Evolutionary conservation across 1,140 invertebrate genomes (phyloP).

Genomic region (Zelostemma sp.): DNA sequence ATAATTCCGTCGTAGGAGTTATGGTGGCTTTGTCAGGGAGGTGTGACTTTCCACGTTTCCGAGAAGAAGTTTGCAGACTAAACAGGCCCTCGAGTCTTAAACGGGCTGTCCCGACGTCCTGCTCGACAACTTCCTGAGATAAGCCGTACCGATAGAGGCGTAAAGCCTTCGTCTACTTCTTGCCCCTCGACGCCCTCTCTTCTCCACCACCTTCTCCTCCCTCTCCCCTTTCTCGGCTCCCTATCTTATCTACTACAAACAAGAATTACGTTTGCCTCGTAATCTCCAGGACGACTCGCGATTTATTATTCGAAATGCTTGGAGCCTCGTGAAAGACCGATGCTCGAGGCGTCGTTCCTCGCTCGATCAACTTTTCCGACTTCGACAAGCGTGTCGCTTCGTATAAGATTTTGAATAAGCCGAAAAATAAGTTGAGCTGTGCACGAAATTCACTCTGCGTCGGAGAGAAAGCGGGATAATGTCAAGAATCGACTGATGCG

Average conservation of each 20-base stretch:
- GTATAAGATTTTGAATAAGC: no score
- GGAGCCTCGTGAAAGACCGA: constrained; percentile 37
- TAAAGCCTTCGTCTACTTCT: constrained; percentile 50
- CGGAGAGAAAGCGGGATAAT: constrained; percentile 33
- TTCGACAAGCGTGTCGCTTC: no score
- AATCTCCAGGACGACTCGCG: constrained; percentile 57
- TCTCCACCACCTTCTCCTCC: constrained; percentile 28
- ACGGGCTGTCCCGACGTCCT: constrained; percentile 60
- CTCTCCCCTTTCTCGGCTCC: constrained; percentile 25
- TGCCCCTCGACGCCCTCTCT: constrained; percentile 6
- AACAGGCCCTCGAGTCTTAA: constrained; percentile 60
- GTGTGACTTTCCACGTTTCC: constrained; percentile 63
- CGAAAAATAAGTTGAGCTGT: constrained; percentile 20
- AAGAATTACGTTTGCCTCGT: constrained; percentile 67
- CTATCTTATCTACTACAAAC: constrained; percentile 69
- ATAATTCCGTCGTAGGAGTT: constrained; percentile 37
- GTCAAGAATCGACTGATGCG: constrained; percentile 30
- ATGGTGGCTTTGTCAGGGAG: constrained; percentile 45
- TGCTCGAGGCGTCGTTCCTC: constrained; percentile 20
- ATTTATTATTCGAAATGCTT: constrained; percentile 62
- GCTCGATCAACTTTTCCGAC: constrained; percentile 12
- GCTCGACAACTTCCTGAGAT: constrained; percentile 67
- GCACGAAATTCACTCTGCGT: constrained; percentile 32
- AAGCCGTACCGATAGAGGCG: constrained; percentile 63
- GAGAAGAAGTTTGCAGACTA: constrained; percentile 64